Evolutionary conservation across 64 coral and sea anemone species (phyloP).

Genomic region (Montipora capricornis): DNA sequence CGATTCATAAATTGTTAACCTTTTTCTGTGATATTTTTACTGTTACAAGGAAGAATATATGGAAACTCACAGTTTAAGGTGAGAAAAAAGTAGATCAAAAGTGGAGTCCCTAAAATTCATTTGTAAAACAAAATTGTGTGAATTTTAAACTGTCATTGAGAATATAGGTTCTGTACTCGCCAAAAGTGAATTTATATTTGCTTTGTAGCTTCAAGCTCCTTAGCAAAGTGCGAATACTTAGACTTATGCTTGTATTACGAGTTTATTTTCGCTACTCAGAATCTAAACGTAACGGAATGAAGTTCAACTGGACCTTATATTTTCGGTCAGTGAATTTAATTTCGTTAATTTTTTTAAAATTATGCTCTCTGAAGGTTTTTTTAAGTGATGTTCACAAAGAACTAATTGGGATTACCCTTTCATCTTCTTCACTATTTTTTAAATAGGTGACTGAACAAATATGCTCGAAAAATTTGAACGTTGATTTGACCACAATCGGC

Average conservation of each 20-base stretch:
- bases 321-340: not conserved
- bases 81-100: slow-evolving; percentile 5
- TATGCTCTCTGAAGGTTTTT: not conserved
- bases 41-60: not conserved
- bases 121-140: not conserved
- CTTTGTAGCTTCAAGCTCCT: too few species aligned
- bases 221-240: not conserved
- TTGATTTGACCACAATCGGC: not conserved
- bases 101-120: not conserved
- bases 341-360: not conserved
- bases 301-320: not conserved
- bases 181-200: not conserved
- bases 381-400: not conserved
- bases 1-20: not conserved
- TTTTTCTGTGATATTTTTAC: not conserved
- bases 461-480: not conserved
- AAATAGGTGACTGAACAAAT: not conserved
- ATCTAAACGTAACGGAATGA: not conserved
- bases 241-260: not conserved
- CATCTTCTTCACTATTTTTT: not conserved
- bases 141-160: not conserved
- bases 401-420: too few species aligned
- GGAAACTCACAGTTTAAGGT: slow-evolving; percentile 12
- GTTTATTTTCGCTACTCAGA: not conserved
- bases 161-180: not conserved